These are phyloP conservation scores for Oceanodroma leucorhoa DNA, from an alignment of 2,797 vertebrate genomes.

Conservation along the genomic window DNA sequence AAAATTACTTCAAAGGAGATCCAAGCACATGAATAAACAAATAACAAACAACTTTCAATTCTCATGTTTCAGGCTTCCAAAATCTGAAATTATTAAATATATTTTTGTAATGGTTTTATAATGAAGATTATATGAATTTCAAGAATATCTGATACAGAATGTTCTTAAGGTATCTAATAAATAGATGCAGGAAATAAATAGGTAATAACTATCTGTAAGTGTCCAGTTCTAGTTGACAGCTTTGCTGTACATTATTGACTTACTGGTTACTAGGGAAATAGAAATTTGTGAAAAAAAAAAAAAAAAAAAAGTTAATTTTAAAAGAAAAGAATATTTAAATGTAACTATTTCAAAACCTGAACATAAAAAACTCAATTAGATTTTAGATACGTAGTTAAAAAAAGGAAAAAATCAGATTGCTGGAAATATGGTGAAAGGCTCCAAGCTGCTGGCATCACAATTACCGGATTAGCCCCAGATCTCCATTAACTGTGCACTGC, in stretches of 20 bases:
- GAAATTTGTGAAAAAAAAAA: not conserved
- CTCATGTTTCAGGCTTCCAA: not conserved
- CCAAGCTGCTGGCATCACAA: not conserved
- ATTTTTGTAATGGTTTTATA: not conserved
- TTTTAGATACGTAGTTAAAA: not conserved
- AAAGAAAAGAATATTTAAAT: not conserved
- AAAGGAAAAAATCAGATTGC: not conserved
- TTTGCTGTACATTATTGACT: not conserved
- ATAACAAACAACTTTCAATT: not conserved
- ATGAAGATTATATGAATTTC: not conserved
- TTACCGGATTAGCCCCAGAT: not conserved
- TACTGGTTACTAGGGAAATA: not conserved
- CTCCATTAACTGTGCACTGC: not conserved
- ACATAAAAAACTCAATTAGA: not conserved
- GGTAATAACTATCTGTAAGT: not conserved
- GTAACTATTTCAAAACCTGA: not conserved
- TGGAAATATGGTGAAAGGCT: not conserved
- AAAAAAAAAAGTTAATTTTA: not conserved
- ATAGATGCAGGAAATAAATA: not conserved
- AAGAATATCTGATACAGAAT: not conserved
- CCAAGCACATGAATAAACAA: not conserved
- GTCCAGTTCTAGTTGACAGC: not conserved
- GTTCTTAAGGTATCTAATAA: not conserved
- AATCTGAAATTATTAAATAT: not conserved
- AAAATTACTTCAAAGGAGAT: not conserved